Conservation (phyloP, 2,797 vertebrate species). For the Peromyscus eremicus region DNA sequence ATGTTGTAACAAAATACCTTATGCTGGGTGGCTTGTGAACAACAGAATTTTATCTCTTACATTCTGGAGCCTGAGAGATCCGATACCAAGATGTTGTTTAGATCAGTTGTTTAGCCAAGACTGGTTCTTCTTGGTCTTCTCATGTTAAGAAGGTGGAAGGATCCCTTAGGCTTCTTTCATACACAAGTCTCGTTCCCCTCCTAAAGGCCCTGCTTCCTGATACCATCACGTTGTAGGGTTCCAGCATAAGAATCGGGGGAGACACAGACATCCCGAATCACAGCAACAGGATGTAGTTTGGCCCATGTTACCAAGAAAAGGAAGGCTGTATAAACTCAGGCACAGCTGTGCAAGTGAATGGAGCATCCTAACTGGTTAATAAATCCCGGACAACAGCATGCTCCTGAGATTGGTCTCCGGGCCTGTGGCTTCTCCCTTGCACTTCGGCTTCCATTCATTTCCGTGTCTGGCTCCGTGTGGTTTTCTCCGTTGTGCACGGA, state of each 20-base stretch:
- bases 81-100: background rate
- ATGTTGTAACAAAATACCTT: background rate
- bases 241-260: background rate
- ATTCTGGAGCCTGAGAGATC: background rate
- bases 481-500: background rate
- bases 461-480: background rate
- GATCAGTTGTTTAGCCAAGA: background rate
- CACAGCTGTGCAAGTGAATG: fast-evolving
- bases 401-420: background rate
- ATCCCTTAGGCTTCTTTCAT: background rate
- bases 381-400: background rate
- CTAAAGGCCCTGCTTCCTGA: background rate
- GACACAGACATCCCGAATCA: background rate
- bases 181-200: background rate
- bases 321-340: background rate
- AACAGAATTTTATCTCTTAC: background rate
- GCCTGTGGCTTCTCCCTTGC: background rate
- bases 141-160: background rate
- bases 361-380: too few relatives aligned
- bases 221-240: background rate
- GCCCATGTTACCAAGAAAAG: background rate
- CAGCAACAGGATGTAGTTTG: background rate
- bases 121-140: background rate
- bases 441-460: background rate
- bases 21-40: background rate